Conservation (phyloP, 2,113 vertebrate genomes). For the Mystacornis crossleyi region DNA sequence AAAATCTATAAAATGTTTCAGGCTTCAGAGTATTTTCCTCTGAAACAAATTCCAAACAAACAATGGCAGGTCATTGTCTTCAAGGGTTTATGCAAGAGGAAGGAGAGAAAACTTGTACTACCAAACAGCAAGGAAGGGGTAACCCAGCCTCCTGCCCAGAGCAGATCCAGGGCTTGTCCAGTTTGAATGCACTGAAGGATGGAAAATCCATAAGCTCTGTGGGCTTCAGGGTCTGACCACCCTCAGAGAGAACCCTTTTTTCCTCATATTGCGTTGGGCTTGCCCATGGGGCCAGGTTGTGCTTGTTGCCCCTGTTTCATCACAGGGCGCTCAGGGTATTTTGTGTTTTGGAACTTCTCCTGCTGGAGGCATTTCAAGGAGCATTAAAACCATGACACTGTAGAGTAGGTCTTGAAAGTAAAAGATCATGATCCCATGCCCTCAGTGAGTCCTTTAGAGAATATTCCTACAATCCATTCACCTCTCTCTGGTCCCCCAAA, state of each 20-base stretch:
- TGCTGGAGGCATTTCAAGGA: background rate
- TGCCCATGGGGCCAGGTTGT: background rate
- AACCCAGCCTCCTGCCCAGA: background rate
- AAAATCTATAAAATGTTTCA: background rate
- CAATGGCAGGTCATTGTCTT: background rate
- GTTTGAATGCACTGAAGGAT: background rate
- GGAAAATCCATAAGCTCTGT: background rate
- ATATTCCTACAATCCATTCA: background rate
- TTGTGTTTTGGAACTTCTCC: background rate
- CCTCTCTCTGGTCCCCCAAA: background rate
- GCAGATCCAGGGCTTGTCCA: background rate
- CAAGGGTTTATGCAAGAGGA: background rate
- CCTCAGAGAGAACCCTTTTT: background rate
- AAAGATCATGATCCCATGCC: background rate
- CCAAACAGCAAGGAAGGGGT: background rate
- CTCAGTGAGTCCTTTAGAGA: background rate
- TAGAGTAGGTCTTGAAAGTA: background rate
- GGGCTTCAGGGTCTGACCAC: background rate
- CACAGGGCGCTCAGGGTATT: accelerated
- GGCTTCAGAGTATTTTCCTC: background rate
- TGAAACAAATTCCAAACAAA: background rate
- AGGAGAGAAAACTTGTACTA: accelerated
- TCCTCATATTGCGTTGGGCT: background rate
- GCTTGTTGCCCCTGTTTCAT: background rate
- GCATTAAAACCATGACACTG: background rate